Evolutionary conservation across 1,140 invertebrate species (phyloP), one percentile per base, ranked within the genome.

Genomic region (Rhopalosiphum maidis): DNA sequence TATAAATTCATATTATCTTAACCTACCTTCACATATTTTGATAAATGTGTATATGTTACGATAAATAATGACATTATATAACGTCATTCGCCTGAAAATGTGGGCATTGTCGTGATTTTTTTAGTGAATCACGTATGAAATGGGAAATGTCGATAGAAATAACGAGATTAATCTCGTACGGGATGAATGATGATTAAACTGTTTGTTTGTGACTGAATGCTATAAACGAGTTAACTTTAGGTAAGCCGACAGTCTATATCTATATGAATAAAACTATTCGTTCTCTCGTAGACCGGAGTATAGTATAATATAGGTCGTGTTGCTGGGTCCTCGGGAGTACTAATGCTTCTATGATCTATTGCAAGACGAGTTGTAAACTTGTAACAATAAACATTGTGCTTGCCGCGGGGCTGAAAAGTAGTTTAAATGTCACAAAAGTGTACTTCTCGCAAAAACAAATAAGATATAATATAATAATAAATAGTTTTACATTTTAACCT

Each of bases 1-100:
- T 15, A 77, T 77, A n/a, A 77, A n/a, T n/a, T 77, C 60, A 77
- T 77, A 77, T n/a, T 77, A 77, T 77, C 30, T 77, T 77, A 77
- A 77, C 3, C 15, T n/a, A 77, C n/a, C n/a, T 77, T n/a, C 15
- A n/a, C n/a, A 77, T 77, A 77, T 77, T 77, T 77, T 68, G 11
- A 68, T 68, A 68, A 18, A 77, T 77, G n/a, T 77, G 30, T 18
- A 18, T 77, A n/a, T n/a, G 60, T n/a, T 5, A 35, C n/a, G 4
- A n/a, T 77, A 77, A n/a, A 77, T 77, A n/a, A 77, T 77, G 11
- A 77, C 60, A 23, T 30, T 77, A 77, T 77, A n/a, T 35, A n/a
- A 77, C 60, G 15, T 77, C n/a, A 77, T 77, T 77, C 18, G 18
- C 30, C 30, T 6, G 15, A n/a, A 77, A 77, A 77, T 15, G 55